Conservation (phyloP, 2,888 invertebrate species). For the Scaptomyza reducta region DNA sequence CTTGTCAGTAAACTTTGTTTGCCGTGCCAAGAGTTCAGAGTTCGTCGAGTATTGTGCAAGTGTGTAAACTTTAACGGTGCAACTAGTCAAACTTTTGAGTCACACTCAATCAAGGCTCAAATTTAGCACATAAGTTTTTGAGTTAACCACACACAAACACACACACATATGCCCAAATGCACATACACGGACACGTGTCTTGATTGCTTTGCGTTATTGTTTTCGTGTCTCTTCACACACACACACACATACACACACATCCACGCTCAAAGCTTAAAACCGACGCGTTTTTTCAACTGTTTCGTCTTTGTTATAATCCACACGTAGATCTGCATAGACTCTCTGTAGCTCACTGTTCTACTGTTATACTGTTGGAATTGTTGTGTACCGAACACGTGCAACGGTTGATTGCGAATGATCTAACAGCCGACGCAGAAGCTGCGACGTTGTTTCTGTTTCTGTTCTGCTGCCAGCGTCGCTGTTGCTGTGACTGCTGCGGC, state of each 20-base stretch:
- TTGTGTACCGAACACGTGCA: constrained; percentile 74
- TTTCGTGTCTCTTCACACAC: constrained; percentile 18
- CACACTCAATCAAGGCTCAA: constrained; percentile 80
- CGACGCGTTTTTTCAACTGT: constrained; percentile 42
- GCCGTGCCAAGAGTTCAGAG: background rate
- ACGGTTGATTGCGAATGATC: constrained; percentile 81
- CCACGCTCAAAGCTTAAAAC: background rate
- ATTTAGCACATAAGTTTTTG: constrained; percentile 74
- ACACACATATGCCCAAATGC: constrained; percentile 19
- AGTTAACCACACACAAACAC: constrained; percentile 19
- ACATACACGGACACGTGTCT: constrained; percentile 28
- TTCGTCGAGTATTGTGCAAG: constrained; percentile 31
- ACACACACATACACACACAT: constrained; percentile 1
- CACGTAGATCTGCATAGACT: constrained; percentile 40
- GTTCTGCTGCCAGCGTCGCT: constrained; percentile 12
- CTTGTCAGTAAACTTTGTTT: constrained; percentile 29
- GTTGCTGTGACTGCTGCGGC: constrained; percentile 17
- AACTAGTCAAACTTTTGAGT: constrained; percentile 51
- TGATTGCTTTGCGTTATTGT: constrained; percentile 34
- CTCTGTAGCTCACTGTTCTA: constrained; percentile 22
- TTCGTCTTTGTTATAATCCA: constrained; percentile 29
- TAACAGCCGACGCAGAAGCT: constrained; percentile 63
- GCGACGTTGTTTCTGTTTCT: constrained; percentile 65
- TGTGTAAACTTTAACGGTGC: constrained; percentile 44
- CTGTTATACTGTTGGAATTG: constrained; percentile 27